Evolutionary conservation across 92 coral and sea anemone genomes (phyloP).

Genomic region (Phenganax marumi): DNA sequence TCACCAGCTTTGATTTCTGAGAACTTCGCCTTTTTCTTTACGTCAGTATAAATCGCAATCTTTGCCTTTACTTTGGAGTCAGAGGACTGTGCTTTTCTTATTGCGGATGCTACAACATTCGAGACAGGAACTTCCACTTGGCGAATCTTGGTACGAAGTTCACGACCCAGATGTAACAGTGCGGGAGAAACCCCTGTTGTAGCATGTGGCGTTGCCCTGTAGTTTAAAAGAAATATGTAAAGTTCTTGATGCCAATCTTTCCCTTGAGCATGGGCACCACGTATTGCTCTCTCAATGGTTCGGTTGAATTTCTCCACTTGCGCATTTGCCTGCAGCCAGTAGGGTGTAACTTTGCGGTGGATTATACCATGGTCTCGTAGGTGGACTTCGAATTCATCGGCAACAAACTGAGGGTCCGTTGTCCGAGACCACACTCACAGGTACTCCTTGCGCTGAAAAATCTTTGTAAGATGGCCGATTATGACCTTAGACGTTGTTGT

Average conservation of each 20-base stretch:
- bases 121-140: constrained; percentile 24
- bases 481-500: constrained; percentile 22
- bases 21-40: constrained; percentile 26
- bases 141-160: constrained; percentile 43
- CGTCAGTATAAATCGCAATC: constrained; percentile 18
- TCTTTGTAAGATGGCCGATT: constrained; percentile 18
- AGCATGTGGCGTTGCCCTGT: constrained; percentile 50
- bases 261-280: constrained; percentile 22
- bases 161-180: constrained; percentile 41
- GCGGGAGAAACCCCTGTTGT: constrained; percentile 7
- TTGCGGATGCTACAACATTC: background rate
- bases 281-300: constrained; percentile 14
- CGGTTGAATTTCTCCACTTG: constrained; percentile 45
- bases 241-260: constrained; percentile 20
- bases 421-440: constrained; percentile 1
- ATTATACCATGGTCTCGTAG: constrained; percentile 33
- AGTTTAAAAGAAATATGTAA: constrained; percentile 43
- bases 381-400: constrained; percentile 25
- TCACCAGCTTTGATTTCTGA: constrained; percentile 32
- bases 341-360: constrained; percentile 41
- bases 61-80: constrained; percentile 6
- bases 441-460: constrained; percentile 23
- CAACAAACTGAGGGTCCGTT: constrained; percentile 24
- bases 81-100: background rate
- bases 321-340: constrained; percentile 45